Conservation (phyloP, 2,113 vertebrate genomes). For the Quiscalus mexicanus region DNA sequence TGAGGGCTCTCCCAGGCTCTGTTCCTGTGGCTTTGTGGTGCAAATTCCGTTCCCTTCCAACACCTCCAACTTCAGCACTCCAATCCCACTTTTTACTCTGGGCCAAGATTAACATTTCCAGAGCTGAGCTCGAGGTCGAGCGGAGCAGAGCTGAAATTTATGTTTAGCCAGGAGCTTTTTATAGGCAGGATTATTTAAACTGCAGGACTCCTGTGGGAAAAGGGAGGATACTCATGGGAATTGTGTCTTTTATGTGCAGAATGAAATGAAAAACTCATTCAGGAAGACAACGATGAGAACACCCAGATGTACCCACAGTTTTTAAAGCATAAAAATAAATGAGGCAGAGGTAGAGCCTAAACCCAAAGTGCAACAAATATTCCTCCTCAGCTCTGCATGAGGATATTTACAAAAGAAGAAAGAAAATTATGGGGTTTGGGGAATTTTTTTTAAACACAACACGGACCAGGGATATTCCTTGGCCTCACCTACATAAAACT, state of each 20-base stretch:
- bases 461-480: neutral
- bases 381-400: neutral
- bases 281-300: neutral
- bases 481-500: neutral
- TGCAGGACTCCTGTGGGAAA: neutral
- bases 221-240: neutral
- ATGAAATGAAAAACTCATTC: neutral
- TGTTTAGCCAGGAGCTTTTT: slow-evolving; percentile 7
- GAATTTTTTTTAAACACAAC: neutral
- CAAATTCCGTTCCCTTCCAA: slow-evolving; percentile 21
- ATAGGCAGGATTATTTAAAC: neutral
- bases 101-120: slow-evolving; percentile 40
- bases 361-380: neutral
- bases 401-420: neutral
- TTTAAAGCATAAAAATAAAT: neutral
- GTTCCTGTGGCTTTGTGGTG: neutral
- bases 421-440: neutral
- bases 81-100: neutral
- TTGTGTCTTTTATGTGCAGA: neutral
- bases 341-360: neutral
- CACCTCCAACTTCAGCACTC: neutral
- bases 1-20: neutral
- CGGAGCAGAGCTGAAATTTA: neutral
- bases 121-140: neutral
- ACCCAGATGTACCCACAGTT: neutral